A percentile compares a stretch with the other conserved stretches of the same genome.
These are phyloP conservation scores for Dendrolimus kikuchii DNA, from an alignment of 1,140 invertebrate genomes.

Conservation along the genomic window DNA sequence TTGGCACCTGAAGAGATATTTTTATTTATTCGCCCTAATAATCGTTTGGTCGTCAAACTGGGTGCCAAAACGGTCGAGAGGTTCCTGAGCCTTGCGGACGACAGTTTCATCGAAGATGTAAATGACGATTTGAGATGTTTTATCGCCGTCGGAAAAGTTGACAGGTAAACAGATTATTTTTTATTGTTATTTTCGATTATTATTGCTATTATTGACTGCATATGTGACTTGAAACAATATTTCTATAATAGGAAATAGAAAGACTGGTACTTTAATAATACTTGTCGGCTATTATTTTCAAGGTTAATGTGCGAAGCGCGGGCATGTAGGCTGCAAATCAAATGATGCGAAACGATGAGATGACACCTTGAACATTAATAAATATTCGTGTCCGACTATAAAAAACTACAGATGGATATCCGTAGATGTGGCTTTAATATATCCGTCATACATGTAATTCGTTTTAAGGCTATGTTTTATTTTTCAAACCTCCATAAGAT, in stretches of 20 bases:
- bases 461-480: background rate
- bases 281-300: conserved; percentile 28
- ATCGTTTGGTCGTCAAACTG: conserved; percentile 58
- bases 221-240: background rate
- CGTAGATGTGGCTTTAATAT: background rate
- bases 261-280: background rate
- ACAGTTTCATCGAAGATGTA: conserved; percentile 65
- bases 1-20: conserved; percentile 47
- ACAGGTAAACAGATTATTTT: conserved; percentile 64
- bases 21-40: conserved; percentile 42
- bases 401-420: conserved; percentile 4
- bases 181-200: conserved; percentile 16
- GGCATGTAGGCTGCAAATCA: conserved; percentile 39
- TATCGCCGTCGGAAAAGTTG: conserved; percentile 54
- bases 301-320: conserved; percentile 48
- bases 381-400: conserved; percentile 9
- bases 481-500: too few relatives aligned
- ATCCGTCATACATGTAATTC: background rate
- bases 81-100: conserved; percentile 61
- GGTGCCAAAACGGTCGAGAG: conserved; percentile 68
- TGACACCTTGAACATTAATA: conserved; percentile 40
- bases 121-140: conserved; percentile 69
- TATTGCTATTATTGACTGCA: background rate
- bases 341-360: conserved; percentile 34
- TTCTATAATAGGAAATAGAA: background rate